phyloP scores from a whole-genome alignment of 2,113 vertebrate species.

The Mandrillus leucophaeus region DNA sequence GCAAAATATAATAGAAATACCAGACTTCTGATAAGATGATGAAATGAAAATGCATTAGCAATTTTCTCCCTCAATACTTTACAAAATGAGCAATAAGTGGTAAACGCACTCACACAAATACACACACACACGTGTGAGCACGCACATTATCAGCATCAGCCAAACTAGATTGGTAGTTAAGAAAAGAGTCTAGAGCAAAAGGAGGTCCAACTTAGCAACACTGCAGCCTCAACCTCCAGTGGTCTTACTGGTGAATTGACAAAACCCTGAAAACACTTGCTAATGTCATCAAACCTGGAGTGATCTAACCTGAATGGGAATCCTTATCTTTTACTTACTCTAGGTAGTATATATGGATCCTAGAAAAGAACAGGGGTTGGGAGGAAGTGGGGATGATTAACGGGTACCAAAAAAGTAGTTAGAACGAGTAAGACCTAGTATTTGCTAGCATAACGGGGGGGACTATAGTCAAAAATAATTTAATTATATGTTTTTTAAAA shows the following conservation, averaged over 20 bases:
- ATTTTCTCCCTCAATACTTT: not conserved
- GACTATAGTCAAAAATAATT: no score
- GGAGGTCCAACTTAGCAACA: not conserved
- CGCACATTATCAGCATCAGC: not conserved
- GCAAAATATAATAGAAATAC: conserved; percentile 25
- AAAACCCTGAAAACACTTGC: not conserved
- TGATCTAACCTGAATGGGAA: not conserved
- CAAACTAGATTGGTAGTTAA: not conserved
- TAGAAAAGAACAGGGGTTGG: not conserved
- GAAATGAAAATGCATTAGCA: not conserved
- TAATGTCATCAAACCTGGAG: not conserved
- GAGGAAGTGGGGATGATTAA: no score
- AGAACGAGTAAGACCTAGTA: no score
- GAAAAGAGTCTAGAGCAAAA: not conserved
- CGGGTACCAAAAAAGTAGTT: no score
- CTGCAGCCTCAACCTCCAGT: not conserved
- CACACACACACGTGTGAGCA: not conserved
- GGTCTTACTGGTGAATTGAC: not conserved
- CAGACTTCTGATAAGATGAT: not conserved
- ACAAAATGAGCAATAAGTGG: conserved; percentile 19
- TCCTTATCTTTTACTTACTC: not conserved
- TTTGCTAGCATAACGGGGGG: no score
- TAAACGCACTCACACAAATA: not conserved
- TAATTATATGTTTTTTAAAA: no score
- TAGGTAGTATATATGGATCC: not conserved